Base-by-base conservation (phyloP, 1,140 invertebrate species). In the Eumaeus atala region DNA sequence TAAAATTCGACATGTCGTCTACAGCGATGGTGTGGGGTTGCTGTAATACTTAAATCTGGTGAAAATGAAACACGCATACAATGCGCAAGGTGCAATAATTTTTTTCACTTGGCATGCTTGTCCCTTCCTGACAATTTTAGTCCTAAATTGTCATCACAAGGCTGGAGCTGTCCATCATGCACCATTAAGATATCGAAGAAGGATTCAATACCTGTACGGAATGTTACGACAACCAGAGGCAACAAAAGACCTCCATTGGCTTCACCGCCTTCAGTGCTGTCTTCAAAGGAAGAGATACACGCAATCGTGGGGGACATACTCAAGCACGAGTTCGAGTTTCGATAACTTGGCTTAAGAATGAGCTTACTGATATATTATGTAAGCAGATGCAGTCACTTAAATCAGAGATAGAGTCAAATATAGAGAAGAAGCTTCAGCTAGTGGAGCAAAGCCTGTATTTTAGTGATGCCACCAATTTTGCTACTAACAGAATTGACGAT, bases 151-250 rank as follows among this genome's bases (percentile, higher is more conserved):
- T n/a, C n/a, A 16, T 3, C 8, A 16, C n/a, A 44, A 14, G 9
- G n/a, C 14, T 44, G n/a, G 16, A 3, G 40, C 40, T 44, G 40
- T 16, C 40, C 40, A 44, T 44, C 40, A 3, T 44, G 40, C 40
- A 44, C 40, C 14, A n/a, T 17, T 1, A 14, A 44, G 9, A 12
- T 44, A 14, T n/a, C 40, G 12, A 8, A 44, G 9, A 44, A 44
- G 9, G n/a, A 5, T 2, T 3, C 40, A 1, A 44, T 9, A 9
- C 40, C 40, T 9, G 40, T 44, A 44, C 3, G 16, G 9, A 44
- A 44, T 44, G 16, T 8, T 17, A 44, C n/a, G n/a, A 14, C 14
- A 44, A 12, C 40, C 8, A 44, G 40, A 44, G 40, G 4, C 3
- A 44, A 12, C 14, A 44, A 44, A 16, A 44, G 40, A 44, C 40